Evolutionary conservation across 2,113 vertebrate species (phyloP).

Genomic region (Eptesicus fuscus): DNA sequence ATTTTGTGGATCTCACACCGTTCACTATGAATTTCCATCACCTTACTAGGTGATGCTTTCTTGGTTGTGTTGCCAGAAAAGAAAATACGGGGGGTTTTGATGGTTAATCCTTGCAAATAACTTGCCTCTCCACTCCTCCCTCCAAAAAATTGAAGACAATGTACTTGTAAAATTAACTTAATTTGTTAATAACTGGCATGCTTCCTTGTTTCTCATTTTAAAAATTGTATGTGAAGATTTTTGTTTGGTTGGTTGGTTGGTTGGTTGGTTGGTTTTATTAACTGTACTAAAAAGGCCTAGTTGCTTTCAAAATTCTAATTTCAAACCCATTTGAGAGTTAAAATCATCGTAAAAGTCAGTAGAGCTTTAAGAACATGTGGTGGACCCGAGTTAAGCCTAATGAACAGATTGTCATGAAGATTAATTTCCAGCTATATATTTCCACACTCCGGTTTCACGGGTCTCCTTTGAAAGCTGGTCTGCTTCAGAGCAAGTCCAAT

Average conservation of each 20-base stretch:
- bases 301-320: neutral
- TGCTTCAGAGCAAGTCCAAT: neutral
- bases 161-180: conserved; percentile 18
- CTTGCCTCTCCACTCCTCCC: neutral
- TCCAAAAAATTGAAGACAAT: neutral
- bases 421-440: neutral
- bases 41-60: neutral
- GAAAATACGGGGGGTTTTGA: neutral
- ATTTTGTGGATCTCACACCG: neutral
- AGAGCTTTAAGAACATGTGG: neutral
- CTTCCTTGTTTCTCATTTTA: neutral
- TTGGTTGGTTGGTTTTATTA: neutral
- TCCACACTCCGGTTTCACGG: neutral
- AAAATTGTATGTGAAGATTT: neutral
- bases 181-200: neutral
- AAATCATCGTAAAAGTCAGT: neutral
- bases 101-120: neutral
- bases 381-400: neutral
- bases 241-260: neutral
- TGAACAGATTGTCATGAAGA: neutral
- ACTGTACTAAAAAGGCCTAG: neutral
- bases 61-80: neutral
- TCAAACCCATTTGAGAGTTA: neutral
- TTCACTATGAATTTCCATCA: neutral
- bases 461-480: neutral